phyloP scores from a whole-genome alignment of 2,888 invertebrate species.

The Periphyllus acericola region DNA sequence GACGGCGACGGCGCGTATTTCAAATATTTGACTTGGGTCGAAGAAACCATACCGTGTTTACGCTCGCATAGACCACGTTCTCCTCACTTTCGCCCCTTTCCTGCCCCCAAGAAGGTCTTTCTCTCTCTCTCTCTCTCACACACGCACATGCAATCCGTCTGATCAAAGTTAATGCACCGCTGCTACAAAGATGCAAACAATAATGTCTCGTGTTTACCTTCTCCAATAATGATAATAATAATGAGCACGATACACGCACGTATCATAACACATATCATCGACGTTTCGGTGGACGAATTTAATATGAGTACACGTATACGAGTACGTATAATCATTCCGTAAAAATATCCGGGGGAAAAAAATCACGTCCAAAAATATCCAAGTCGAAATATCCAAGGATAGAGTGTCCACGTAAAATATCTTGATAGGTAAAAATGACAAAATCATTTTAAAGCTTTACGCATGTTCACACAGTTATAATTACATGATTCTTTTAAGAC shows the following conservation, averaged over 20 bases:
- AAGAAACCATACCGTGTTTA: not conserved
- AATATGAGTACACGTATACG: not conserved
- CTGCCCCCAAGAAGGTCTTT: not conserved
- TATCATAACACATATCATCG: too few relatives aligned
- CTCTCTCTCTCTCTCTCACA: not conserved
- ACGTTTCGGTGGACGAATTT: not conserved
- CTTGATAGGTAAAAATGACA: too few relatives aligned
- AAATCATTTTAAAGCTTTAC: too few relatives aligned
- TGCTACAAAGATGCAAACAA: not conserved
- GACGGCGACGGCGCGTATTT: not conserved
- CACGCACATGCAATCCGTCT: not conserved
- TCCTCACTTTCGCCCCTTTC: not conserved
- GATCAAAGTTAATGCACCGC: not conserved
- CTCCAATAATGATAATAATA: not conserved
- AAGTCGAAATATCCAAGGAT: too few relatives aligned
- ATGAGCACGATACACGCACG: not conserved
- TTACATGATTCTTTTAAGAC: too few relatives aligned
- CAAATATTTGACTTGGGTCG: not conserved
- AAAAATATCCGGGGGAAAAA: too few relatives aligned
- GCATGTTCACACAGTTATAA: too few relatives aligned
- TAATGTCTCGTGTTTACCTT: not conserved
- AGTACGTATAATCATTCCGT: too few relatives aligned
- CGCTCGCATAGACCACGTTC: not conserved
- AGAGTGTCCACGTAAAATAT: too few relatives aligned
- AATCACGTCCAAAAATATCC: too few relatives aligned